A percentile compares a stretch with the other conserved stretches of the same genome.
These are phyloP conservation scores for Papilio glaucus DNA, from an alignment of 1,140 invertebrate genomes.

Conservation along the genomic window DNA sequence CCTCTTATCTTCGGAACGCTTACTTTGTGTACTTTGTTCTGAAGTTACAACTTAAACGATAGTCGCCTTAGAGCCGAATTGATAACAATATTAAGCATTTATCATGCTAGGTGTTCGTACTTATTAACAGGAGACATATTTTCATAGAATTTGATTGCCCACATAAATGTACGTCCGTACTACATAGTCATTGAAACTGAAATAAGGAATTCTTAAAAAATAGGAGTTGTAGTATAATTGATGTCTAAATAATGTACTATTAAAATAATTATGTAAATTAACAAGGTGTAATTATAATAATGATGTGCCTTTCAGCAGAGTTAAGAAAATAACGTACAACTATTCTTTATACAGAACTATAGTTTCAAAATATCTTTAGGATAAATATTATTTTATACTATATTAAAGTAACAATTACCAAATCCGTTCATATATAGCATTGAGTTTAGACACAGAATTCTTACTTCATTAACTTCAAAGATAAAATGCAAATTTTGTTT, in stretches of 20 bases:
- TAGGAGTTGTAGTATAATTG: conserved; percentile 3
- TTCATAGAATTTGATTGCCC: conserved; percentile 79
- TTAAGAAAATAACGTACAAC: conserved; percentile 20
- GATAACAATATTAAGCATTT: conserved; percentile 34
- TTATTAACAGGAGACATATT: conserved; percentile 79
- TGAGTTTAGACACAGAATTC: conserved; percentile 1
- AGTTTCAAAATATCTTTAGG: conserved; percentile 24
- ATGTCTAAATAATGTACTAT: conserved; percentile 18
- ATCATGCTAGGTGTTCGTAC: conserved; percentile 41
- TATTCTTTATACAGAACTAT: conserved; percentile 22
- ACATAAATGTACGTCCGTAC: conserved; percentile 59
- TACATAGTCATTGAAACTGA: background rate
- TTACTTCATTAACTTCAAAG: conserved; percentile 10
- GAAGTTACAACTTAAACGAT: background rate
- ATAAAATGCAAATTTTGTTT: conserved; percentile 19
- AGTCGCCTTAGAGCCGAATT: conserved; percentile 20
- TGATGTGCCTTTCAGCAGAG: conserved; percentile 19
- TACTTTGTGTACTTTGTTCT: background rate
- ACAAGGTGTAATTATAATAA: conserved; percentile 21
- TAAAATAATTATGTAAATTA: conserved; percentile 20
- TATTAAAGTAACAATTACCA: conserved; percentile 25
- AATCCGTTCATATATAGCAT: background rate
- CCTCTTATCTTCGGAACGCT: background rate
- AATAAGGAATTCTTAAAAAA: conserved; percentile 25
- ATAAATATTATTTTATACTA: conserved; percentile 24